Conservation (phyloP, 2,113 vertebrate genomes). For the Cavia aperea region DNA sequence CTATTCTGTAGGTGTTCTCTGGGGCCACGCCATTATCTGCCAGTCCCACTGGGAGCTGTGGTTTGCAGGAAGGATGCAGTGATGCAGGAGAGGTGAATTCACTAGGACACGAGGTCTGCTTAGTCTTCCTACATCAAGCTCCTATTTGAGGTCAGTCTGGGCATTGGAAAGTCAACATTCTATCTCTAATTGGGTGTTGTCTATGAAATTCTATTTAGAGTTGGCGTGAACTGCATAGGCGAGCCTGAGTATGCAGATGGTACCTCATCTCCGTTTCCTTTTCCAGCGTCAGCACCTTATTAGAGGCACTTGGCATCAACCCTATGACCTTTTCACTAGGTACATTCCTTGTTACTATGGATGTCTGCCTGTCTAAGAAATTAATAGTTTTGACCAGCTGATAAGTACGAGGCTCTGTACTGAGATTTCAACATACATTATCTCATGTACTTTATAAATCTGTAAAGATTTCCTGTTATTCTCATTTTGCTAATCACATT, state of each 20-base stretch:
- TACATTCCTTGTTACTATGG: not conserved
- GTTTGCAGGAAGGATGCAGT: not conserved
- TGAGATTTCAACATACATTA: not conserved
- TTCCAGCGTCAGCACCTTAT: not conserved
- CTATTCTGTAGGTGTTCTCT: not conserved
- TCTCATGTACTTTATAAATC: not conserved
- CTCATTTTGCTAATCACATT: not conserved
- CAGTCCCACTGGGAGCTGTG: not conserved
- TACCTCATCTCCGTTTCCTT: not conserved
- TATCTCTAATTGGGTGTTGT: not conserved
- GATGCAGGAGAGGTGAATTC: not conserved
- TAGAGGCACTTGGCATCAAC: not conserved
- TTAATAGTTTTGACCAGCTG: not conserved
- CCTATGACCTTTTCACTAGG: not conserved
- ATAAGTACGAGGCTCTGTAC: not conserved
- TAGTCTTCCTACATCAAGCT: not conserved
- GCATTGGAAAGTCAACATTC: not conserved
- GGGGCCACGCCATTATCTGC: not conserved
- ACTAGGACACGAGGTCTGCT: not conserved
- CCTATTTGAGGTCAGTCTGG: not conserved
- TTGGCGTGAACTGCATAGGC: not conserved
- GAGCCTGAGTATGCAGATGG: not conserved
- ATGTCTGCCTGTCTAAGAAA: not conserved
- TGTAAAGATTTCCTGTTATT: not conserved
- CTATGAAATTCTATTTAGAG: not conserved